Evolutionary conservation across 2,888 invertebrate genomes (phyloP).

Genomic region (Scaptomyza cyrtandrae): DNA sequence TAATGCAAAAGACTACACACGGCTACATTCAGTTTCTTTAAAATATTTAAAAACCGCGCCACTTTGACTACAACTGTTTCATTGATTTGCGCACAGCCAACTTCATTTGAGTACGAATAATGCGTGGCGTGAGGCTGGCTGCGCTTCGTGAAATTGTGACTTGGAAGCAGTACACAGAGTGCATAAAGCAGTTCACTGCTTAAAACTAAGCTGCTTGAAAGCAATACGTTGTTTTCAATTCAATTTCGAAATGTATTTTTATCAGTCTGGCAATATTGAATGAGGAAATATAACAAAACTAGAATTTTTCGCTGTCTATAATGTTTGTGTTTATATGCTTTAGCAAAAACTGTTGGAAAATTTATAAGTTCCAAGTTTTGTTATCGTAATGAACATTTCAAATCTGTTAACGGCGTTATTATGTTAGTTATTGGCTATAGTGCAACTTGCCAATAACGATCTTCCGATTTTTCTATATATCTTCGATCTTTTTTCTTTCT

Average conservation of each 20-base stretch:
- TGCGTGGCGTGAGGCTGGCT: constrained; percentile 34
- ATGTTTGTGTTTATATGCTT: too few relatives aligned
- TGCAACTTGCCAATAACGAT: too few relatives aligned
- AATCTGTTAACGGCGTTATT: background rate
- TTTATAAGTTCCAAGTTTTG: too few relatives aligned
- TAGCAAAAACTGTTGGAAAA: too few relatives aligned
- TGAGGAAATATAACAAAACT: too few relatives aligned
- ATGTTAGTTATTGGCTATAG: background rate
- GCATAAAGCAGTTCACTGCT: constrained; percentile 13
- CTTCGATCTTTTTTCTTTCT: too few relatives aligned
- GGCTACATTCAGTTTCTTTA: background rate
- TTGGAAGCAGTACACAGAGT: background rate
- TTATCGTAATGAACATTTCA: too few relatives aligned
- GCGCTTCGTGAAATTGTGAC: background rate
- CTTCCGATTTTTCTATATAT: too few relatives aligned
- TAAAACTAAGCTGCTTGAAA: background rate
- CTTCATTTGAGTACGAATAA: constrained; percentile 1
- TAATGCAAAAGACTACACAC: background rate
- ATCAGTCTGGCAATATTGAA: constrained; percentile 23
- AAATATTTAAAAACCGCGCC: constrained; percentile 13
- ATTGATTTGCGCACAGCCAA: constrained; percentile 4
- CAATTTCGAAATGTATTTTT: background rate
- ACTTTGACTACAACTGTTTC: background rate
- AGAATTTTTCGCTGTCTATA: too few relatives aligned
- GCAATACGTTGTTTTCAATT: background rate